These are phyloP conservation scores for Drosophila picticornis DNA, from an alignment of 2,888 invertebrate genomes.

Conservation along the genomic window DNA sequence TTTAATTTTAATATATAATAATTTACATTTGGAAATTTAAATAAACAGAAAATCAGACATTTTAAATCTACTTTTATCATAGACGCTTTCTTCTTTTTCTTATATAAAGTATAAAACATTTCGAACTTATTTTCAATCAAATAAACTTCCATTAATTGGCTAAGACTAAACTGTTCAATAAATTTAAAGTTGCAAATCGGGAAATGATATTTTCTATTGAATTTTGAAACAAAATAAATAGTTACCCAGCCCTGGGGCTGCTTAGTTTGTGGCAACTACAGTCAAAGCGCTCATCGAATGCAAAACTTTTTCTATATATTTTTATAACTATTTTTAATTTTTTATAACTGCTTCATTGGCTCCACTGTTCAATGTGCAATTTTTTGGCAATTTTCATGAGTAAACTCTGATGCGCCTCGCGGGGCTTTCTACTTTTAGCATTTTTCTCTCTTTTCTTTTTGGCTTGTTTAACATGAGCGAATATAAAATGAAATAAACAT, in stretches of 20 bases:
- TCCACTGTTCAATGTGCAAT: slow-evolving; percentile 11
- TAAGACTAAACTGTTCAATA: not conserved
- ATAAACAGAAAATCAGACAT: no score
- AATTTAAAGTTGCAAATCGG: not conserved
- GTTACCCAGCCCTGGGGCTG: not conserved
- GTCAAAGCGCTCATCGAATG: not conserved
- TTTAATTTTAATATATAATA: no score
- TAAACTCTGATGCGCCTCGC: slow-evolving; percentile 3
- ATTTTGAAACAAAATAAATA: no score
- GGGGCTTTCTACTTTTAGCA: slow-evolving; percentile 3
- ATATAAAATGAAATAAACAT: slow-evolving; percentile 63
- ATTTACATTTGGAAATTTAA: no score
- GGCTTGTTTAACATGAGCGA: slow-evolving; percentile 54
- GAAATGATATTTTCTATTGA: not conserved
- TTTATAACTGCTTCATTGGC: not conserved
- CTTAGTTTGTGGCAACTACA: not conserved
- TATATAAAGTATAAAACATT: not conserved
- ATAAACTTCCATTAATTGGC: not conserved
- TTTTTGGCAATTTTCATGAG: slow-evolving; percentile 38
- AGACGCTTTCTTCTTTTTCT: not conserved
- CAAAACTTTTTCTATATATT: not conserved
- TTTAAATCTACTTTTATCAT: no score
- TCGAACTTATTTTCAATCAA: not conserved
- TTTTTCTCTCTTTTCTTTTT: slow-evolving; percentile 9
- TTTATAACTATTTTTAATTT: not conserved